Conservation (phyloP, 2,888 invertebrate genomes). For the Artemia sinica region DNA sequence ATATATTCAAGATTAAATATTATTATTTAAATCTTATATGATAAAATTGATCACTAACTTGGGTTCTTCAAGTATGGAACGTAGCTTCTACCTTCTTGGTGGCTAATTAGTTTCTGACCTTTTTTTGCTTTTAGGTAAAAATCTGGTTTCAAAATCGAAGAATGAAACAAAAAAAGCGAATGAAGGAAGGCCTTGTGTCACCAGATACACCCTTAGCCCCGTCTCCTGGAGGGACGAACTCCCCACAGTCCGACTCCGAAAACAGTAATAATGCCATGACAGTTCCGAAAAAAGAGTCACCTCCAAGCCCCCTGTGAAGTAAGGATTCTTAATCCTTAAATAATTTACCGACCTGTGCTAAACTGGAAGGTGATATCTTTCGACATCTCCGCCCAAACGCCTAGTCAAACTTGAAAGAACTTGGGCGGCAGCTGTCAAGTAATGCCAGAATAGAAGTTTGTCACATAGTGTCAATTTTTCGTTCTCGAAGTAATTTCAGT, state of each 20-base stretch:
- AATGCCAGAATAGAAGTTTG: too few relatives aligned
- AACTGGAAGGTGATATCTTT: not conserved
- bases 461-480: too few relatives aligned
- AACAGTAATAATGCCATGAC: slow-evolving; percentile 19
- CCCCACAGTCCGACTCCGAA: slow-evolving; percentile 22
- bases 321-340: not conserved
- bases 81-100: not conserved
- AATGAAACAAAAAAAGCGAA: slow-evolving; percentile 95
- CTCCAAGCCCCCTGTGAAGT: slow-evolving; percentile 20
- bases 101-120: slow-evolving; percentile 17
- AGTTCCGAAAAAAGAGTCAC: slow-evolving; percentile 21
- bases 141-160: slow-evolving; percentile 97
- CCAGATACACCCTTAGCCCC: slow-evolving; percentile 36
- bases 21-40: slow-evolving; percentile 13
- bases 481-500: too few relatives aligned
- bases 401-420: slow-evolving; percentile 3
- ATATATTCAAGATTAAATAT: too few relatives aligned
- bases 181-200: slow-evolving; percentile 73
- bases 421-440: not conserved
- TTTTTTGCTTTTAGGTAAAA: slow-evolving; percentile 42
- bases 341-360: not conserved
- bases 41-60: slow-evolving; percentile 11
- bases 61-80: too few relatives aligned
- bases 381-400: slow-evolving; percentile 7
- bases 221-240: slow-evolving; percentile 27